Conservation (phyloP, 2,888 invertebrate genomes). For the Arctia plantaginis region DNA sequence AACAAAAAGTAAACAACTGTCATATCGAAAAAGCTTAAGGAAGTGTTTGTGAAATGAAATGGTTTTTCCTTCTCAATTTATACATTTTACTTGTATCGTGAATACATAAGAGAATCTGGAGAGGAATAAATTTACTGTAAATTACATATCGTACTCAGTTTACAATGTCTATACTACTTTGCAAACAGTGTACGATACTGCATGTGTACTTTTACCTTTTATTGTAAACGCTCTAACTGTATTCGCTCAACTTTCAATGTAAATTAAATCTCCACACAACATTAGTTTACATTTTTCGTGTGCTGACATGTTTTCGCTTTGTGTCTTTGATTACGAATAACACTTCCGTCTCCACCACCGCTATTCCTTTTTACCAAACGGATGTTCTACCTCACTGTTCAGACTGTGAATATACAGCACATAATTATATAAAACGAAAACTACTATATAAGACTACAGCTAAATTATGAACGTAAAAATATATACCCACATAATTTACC, state of each 20-base stretch:
- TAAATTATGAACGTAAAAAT: background rate
- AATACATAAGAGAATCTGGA: background rate
- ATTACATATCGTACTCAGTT: background rate
- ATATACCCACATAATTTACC: background rate
- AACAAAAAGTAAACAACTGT: too few species aligned
- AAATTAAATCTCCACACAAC: background rate
- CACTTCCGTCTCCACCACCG: background rate
- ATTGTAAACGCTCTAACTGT: background rate
- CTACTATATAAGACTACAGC: background rate
- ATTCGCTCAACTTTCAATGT: conserved; percentile 2
- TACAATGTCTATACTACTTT: background rate
- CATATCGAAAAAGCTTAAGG: background rate
- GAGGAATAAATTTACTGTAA: background rate
- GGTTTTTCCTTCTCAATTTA: background rate
- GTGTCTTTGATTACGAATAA: background rate
- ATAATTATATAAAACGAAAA: background rate
- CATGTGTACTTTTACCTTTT: background rate
- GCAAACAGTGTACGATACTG: background rate
- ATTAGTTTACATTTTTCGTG: conserved; percentile 1
- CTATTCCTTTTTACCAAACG: background rate
- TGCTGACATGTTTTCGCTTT: background rate
- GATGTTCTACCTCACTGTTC: background rate
- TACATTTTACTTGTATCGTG: background rate
- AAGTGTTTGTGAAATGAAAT: background rate
- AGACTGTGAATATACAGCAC: background rate